Evolutionary conservation across 2,113 vertebrate species (phyloP), one percentile per base, ranked within the genome.

Genomic region (Dinomys branickii): DNA sequence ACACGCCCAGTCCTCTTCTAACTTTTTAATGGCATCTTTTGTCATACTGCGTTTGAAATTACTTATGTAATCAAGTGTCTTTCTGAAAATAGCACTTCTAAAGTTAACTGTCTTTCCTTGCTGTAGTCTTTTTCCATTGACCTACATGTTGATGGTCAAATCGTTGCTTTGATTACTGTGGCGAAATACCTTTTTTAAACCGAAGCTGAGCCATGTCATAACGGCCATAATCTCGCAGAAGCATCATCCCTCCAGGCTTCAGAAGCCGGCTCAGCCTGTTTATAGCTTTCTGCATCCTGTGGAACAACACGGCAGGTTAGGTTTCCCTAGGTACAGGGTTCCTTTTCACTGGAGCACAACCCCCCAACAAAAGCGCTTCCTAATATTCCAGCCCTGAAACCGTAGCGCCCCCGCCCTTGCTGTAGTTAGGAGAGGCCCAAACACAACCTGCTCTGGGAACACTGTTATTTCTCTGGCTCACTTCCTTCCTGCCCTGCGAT

Each of bases 171-270:
- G 33, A 71, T 59, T 28, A 87, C 7, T n/a, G 33, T 63, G 59
- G 58, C 44, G 81, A 87, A 87, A 93, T 90, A 99, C 99, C 67
- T 69, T 99, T 99, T 97, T 99, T 99, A 98, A 99, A 99, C 11
- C 99, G 99, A 44, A 99, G 99, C 88, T 99, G 99, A 77, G 99
- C 99, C 98, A 99, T 99, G 98, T 99, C 99, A 0, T 99, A 99
- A 52, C 99, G 99, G 30, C 99, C 99, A 0, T 99, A 99, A 98
- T 99, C 99, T 92, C 99, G 98, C 95, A 99, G 98, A 87, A 99
- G 98, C 96, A 99, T 98, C 98, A 99, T 98, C 30, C 99, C 99
- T 33, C 99, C 99, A 0, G 99, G 99, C 91, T 99, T 99, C 75
- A 99, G 98, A 85, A 99, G 98, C 54, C 89, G 96, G 65, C 99